Base-by-base conservation (phyloP, 2,888 invertebrate species). In the Ichneumoninae sp. region DNA sequence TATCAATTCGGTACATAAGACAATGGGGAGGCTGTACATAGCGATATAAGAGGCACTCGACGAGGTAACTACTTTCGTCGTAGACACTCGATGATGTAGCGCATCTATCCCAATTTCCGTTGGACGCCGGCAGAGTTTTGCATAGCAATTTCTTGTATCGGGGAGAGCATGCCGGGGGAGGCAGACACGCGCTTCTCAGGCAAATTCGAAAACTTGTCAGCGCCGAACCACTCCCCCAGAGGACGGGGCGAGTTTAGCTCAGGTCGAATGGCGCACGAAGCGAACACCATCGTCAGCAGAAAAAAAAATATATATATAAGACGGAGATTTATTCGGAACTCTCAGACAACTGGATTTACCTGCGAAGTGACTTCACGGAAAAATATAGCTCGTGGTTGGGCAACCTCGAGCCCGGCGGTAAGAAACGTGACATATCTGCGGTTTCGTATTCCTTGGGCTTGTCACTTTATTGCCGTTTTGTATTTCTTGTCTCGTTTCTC, bases 161-260 rank as follows among this genome's bases (percentile, higher is more conserved):
- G 75, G 75, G 44, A 47, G 54, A 65, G 68, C 52, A 80, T 54
- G 54, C 70, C 54, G 65, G 57, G 65, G 69, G 77, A 71, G 40
- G 57, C 50, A 80, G 79, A 79, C 79, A 81, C 78, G 74, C 82
- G 79, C 83, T 69, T 52, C 77, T 36, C 83, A 78, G 76, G 86
- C 71, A 90, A 90, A 90, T 90, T 90, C 90, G 87, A 89, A 91
- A 90, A 88, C 89, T 89, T 90, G 88, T 84, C 86, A 86, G 79
- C 86, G 74, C 84, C 66, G 47, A 71, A 60, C 62, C 71, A 22
- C 57, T 47, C 40, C 19, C 44, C 13, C 47, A 75, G 72, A 54
- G 50, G 26, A 33, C 50, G 26, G 19, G 19, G 16, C 76, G 54
- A 72, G 50, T 70, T 7, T 6, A 10, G 22, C 60, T 60, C 52